These are phyloP conservation scores for Phalanger gymnotis DNA, from an alignment of 2,797 vertebrate genomes.

Conservation along the genomic window DNA sequence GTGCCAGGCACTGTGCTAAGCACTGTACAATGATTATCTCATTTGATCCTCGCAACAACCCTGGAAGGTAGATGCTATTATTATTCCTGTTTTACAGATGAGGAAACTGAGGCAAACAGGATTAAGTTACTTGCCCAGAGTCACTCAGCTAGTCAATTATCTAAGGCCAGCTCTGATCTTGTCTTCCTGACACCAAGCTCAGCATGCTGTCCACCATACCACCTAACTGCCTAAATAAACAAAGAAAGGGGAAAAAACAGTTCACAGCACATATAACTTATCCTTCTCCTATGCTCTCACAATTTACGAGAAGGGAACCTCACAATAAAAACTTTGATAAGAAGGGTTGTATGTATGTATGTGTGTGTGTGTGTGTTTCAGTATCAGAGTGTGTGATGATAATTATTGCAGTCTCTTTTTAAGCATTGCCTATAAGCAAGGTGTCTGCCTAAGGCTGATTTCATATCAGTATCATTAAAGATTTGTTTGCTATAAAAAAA, in stretches of 20 bases:
- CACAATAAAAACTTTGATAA: slow-evolving; percentile 27
- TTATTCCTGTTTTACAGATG: neutral
- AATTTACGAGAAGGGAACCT: neutral
- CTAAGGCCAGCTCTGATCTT: neutral
- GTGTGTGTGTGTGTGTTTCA: neutral
- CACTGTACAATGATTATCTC: neutral
- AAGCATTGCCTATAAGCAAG: slow-evolving; percentile 23
- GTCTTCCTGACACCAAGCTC: neutral
- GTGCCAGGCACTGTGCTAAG: neutral
- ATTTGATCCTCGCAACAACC: neutral
- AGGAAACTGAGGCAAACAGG: neutral
- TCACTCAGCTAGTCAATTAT: neutral
- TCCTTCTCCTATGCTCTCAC: neutral
- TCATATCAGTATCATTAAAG: neutral
- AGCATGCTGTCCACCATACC: neutral
- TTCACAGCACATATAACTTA: neutral
- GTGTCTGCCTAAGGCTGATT: neutral
- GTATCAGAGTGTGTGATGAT: neutral
- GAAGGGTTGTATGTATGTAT: neutral
- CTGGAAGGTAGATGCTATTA: neutral
- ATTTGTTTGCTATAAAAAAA: neutral
- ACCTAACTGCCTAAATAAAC: neutral
- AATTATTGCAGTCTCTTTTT: slow-evolving; percentile 42
- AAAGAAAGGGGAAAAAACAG: neutral
- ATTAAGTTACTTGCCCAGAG: neutral